Conservation (phyloP, 2,113 vertebrate species). For the Natator depressus region DNA sequence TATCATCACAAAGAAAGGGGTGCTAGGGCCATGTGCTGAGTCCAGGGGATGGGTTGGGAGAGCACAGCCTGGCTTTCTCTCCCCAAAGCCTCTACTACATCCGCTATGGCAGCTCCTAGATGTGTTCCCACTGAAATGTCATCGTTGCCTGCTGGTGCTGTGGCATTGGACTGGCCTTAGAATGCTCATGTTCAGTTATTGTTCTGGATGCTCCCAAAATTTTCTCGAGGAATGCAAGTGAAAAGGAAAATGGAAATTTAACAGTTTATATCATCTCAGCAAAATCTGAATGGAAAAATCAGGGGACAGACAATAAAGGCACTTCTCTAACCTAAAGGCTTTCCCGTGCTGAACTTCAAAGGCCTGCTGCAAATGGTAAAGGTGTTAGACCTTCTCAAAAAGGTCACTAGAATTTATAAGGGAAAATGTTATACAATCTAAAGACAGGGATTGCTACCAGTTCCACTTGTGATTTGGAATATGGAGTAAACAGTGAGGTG, state of each 20-base stretch:
- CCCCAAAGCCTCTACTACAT: neutral
- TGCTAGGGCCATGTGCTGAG: neutral
- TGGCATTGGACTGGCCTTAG: neutral
- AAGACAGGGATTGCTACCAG: neutral
- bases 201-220: neutral
- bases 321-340: neutral
- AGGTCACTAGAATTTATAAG: neutral
- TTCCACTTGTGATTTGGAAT: neutral
- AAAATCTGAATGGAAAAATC: neutral
- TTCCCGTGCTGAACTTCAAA: neutral
- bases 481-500: neutral
- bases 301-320: neutral
- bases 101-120: neutral
- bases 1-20: neutral
- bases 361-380: neutral
- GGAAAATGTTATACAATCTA: neutral
- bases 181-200: neutral
- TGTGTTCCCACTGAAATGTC: neutral
- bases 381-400: neutral
- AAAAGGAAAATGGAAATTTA: neutral
- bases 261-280: neutral
- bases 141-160: neutral
- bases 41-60: neutral
- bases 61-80: neutral
- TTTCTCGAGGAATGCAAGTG: neutral